A percentile compares a stretch with the other conserved stretches of the same genome.
Conservation (phyloP, 2,888 invertebrate genomes). For the Eumacrocentrus americanus region DNA sequence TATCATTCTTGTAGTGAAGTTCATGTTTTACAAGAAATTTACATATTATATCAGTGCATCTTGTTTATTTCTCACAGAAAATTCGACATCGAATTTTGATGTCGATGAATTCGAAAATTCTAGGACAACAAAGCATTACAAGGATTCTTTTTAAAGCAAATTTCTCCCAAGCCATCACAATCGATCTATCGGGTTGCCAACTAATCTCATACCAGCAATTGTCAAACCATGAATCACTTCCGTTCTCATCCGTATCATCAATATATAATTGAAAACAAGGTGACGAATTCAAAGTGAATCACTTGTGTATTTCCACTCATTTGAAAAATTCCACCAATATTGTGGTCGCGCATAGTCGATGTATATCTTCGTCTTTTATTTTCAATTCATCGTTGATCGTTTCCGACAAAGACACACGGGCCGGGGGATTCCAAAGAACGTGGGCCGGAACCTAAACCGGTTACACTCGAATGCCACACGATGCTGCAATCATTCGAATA, state of each 20-base stretch:
- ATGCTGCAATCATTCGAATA: conserved; percentile 26
- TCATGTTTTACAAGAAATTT: too few relatives aligned
- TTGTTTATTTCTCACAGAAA: too few relatives aligned
- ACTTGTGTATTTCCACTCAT: not conserved
- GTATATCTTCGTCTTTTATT: not conserved
- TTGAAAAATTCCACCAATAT: conserved; percentile 14
- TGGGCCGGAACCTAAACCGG: conserved; percentile 26
- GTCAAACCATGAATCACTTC: not conserved
- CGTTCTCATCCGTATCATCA: not conserved
- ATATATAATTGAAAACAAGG: not conserved
- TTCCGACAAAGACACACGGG: conserved; percentile 24
- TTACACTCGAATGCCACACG: conserved; percentile 22
- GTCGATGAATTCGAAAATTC: too few relatives aligned
- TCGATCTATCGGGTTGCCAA: too few relatives aligned
- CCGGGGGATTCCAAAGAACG: conserved; percentile 20
- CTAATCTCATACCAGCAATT: too few relatives aligned
- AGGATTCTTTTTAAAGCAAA: too few relatives aligned
- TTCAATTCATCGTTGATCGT: conserved; percentile 23
- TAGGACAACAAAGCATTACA: too few relatives aligned
- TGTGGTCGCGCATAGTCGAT: conserved; percentile 17
- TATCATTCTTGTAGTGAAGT: too few relatives aligned
- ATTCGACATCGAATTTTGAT: too few relatives aligned
- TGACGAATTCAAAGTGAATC: too few relatives aligned
- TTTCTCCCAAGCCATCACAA: too few relatives aligned
- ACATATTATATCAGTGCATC: too few relatives aligned